phyloP scores from a whole-genome alignment of 2,888 invertebrate genomes.

The Hyposoter didymator region DNA sequence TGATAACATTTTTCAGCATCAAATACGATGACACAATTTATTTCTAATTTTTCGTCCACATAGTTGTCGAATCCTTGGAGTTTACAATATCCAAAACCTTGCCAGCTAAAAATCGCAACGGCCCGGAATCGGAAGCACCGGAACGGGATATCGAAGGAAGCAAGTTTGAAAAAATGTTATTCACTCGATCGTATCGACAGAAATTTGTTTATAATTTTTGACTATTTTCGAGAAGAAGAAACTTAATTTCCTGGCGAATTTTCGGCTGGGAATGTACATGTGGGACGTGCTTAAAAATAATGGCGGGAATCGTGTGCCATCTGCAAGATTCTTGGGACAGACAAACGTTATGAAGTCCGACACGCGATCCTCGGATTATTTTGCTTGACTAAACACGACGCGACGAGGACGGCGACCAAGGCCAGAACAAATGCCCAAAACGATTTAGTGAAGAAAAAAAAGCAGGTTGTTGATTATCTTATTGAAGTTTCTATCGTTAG shows the following conservation, averaged over 20 bases:
- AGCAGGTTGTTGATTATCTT: neutral
- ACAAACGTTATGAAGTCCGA: neutral
- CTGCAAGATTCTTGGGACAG: neutral
- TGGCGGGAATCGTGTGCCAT: neutral
- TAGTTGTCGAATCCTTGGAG: no score
- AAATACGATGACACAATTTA: no score
- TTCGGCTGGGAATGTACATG: neutral
- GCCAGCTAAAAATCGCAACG: no score
- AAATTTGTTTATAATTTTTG: neutral
- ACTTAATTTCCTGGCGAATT: neutral
- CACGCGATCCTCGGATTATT: slow-evolving; percentile 22
- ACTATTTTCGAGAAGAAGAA: neutral
- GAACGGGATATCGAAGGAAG: neutral
- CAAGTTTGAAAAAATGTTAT: no score
- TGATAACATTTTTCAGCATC: no score
- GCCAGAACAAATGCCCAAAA: neutral
- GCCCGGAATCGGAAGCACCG: no score
- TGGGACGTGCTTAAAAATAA: neutral
- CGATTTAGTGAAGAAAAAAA: neutral
- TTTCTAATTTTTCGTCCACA: no score
- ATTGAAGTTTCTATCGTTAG: neutral
- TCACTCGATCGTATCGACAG: neutral
- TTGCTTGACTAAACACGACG: neutral
- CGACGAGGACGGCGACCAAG: neutral
- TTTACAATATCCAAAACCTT: no score